Percentiles rank a stretch among this genome's conserved stretches.
Evolutionary conservation across 2,797 vertebrate species (phyloP).

Genomic region (Lepus townsendii): DNA sequence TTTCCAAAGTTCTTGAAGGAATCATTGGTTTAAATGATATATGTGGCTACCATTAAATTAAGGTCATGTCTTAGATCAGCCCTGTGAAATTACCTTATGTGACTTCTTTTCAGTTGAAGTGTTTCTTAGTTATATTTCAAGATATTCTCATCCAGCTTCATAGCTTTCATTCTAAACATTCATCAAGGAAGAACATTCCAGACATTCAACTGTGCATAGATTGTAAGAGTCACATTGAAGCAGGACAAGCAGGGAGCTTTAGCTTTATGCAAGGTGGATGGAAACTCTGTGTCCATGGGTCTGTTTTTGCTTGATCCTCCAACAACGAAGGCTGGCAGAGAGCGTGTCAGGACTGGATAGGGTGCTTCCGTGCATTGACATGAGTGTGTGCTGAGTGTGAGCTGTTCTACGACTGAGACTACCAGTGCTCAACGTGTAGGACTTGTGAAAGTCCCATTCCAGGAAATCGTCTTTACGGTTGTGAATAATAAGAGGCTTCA

Average conservation of each 20-base stretch:
- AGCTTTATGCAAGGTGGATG: slow-evolving; percentile 90
- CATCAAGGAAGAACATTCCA: slow-evolving; percentile 91
- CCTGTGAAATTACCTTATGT: slow-evolving; percentile 92
- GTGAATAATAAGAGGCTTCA: slow-evolving; percentile 89
- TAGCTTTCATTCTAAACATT: slow-evolving; percentile 88
- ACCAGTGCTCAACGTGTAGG: slow-evolving; percentile 92
- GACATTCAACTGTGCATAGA: slow-evolving; percentile 91
- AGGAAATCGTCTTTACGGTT: slow-evolving; percentile 92
- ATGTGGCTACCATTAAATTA: slow-evolving; percentile 92
- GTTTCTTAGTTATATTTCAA: slow-evolving; percentile 90
- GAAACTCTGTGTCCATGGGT: slow-evolving; percentile 91
- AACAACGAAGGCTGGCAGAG: slow-evolving; percentile 93
- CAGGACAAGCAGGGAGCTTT: slow-evolving; percentile 92
- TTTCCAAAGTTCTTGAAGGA: slow-evolving; percentile 76
- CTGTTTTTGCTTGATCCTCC: slow-evolving; percentile 95
- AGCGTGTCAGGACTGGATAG: slow-evolving; percentile 92
- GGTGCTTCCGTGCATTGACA: slow-evolving; percentile 91
- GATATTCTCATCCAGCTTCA: slow-evolving; percentile 87
- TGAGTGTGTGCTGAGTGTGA: slow-evolving; percentile 89
- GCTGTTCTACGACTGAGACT: slow-evolving; percentile 91
- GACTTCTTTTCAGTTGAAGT: slow-evolving; percentile 90
- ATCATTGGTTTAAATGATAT: slow-evolving; percentile 90
- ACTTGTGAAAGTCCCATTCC: slow-evolving; percentile 91
- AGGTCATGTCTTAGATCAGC: slow-evolving; percentile 91
- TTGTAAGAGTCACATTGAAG: slow-evolving; percentile 94